Conservation (phyloP, 2,797 vertebrate species). For the Clangula hyemalis region DNA sequence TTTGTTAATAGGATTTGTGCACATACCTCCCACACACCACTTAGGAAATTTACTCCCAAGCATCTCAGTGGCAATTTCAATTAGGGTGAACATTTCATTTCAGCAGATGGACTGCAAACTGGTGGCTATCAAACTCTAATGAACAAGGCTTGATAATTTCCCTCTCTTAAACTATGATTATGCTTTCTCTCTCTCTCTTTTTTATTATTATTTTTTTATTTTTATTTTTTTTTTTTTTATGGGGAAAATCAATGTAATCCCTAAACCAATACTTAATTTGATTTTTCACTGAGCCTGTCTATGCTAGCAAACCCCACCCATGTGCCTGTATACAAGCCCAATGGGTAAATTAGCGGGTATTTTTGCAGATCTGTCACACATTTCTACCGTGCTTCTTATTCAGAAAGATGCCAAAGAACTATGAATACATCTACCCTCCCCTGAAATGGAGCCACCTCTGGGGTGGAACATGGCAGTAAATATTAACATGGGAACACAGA, state of each 20-base stretch:
- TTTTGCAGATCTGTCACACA: conserved; percentile 52
- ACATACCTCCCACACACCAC: conserved; percentile 36
- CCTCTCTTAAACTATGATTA: conserved; percentile 44
- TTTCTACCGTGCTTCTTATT: conserved; percentile 49
- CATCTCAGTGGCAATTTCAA: conserved; percentile 54
- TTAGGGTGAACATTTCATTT: conserved; percentile 55
- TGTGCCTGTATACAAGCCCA: conserved; percentile 9
- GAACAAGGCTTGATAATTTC: conserved; percentile 18
- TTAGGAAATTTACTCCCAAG: conserved; percentile 61
- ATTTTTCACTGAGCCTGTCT: conserved; percentile 50
- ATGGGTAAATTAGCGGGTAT: not conserved
- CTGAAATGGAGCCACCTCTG: conserved; percentile 31
- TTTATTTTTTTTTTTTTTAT: not conserved
- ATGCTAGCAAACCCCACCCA: conserved; percentile 54
- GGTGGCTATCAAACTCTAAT: conserved; percentile 46
- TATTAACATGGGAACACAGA: conserved; percentile 9
- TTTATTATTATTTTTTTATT: too few relatives aligned
- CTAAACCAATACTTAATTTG: conserved; percentile 55
- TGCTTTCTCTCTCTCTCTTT: not conserved
- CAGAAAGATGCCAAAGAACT: conserved; percentile 46
- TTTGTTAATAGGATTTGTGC: conserved; percentile 70
- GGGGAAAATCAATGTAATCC: conserved; percentile 10
- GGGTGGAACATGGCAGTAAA: conserved; percentile 23
- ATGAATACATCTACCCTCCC: conserved; percentile 32
- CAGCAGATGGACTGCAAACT: conserved; percentile 63